Base-by-base conservation (phyloP, 2,797 vertebrate genomes). In the Melanotaenia pygmaea region DNA sequence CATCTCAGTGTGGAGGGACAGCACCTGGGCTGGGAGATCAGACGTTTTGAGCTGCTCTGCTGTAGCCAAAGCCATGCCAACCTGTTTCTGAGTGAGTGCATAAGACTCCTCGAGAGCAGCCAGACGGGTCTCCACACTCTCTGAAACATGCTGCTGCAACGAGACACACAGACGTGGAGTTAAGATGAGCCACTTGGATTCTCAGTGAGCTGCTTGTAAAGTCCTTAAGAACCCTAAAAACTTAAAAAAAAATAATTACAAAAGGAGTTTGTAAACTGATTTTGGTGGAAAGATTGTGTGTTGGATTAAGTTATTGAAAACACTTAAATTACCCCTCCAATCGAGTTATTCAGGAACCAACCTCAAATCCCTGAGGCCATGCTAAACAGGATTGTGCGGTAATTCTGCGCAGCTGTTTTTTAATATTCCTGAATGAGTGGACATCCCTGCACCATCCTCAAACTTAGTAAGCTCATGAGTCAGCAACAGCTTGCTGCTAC, bases 1-100 rank as follows among this genome's bases (percentile, higher is more conserved):
- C 88, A 93, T 89, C 84, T 93, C 90, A 0, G 85, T 85, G 80
- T 92, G 87, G 28, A 93, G 88, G 0, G 83, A 88, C 11, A 91
- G 72, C 70, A 94, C 88, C 79, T 93, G 94, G 71, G 91, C 72
- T 0, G 89, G 82, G 40, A 93, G 82, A 80, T 92, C 88, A 0
- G 87, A 88, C 2, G 84, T 84, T 87, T 87, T 92, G 53, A 93
- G 84, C 71, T 91, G 87, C 66, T 92, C 90, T 0, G 89, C 83
- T 0, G 88, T 84, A 2, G 85, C 89, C 76, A 88, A 32, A 53
- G 90, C 90, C 80, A 92, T 71, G 51, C 79, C 82, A 63, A 93
- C 84, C 72, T 94, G 86, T 62, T 89, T 91, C 82, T 93, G 86
- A 32, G 86, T 83, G 74, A 89, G 69, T 0, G 79, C 47, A 7